Conservation (phyloP, 2,797 vertebrate species). For the Phrynocephalus forsythii region DNA sequence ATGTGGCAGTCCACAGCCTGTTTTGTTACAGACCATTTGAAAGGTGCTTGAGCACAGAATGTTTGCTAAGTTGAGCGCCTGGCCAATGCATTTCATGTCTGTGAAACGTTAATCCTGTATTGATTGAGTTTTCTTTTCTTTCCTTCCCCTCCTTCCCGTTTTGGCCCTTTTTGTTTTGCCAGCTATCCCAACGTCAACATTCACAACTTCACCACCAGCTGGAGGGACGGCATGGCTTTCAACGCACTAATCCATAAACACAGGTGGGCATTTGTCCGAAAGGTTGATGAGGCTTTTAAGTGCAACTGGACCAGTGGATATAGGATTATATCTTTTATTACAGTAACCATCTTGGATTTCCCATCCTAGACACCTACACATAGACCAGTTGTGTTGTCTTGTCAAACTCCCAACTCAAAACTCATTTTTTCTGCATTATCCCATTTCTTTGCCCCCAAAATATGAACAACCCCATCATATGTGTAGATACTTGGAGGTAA, state of each 20-base stretch:
- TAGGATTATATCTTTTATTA: conserved; percentile 1
- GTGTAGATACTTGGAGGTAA: neutral
- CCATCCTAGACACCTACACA: neutral
- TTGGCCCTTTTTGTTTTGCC: conserved; percentile 48
- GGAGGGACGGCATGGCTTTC: conserved; percentile 96
- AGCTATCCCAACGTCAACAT: conserved; percentile 96
- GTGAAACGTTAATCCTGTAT: neutral
- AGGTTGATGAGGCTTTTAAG: neutral
- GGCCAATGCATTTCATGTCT: neutral
- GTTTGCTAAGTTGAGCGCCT: fast-evolving
- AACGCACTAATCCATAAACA: conserved; percentile 96
- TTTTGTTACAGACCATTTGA: neutral
- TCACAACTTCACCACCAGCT: conserved; percentile 93
- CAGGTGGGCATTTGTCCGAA: conserved; percentile 70
- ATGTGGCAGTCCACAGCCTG: fast-evolving
- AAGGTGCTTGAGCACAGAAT: neutral
- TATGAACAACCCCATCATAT: neutral
- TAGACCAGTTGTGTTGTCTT: neutral
- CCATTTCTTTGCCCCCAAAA: neutral
- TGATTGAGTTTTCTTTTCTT: conserved; percentile 37
- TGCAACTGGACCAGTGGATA: neutral
- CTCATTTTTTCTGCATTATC: neutral
- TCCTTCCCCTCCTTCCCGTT: no score
- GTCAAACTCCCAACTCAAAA: neutral
- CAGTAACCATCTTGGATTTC: neutral